These are phyloP conservation scores for Sogatella furcifera DNA, from an alignment of 1,140 invertebrate species.

Conservation along the genomic window DNA sequence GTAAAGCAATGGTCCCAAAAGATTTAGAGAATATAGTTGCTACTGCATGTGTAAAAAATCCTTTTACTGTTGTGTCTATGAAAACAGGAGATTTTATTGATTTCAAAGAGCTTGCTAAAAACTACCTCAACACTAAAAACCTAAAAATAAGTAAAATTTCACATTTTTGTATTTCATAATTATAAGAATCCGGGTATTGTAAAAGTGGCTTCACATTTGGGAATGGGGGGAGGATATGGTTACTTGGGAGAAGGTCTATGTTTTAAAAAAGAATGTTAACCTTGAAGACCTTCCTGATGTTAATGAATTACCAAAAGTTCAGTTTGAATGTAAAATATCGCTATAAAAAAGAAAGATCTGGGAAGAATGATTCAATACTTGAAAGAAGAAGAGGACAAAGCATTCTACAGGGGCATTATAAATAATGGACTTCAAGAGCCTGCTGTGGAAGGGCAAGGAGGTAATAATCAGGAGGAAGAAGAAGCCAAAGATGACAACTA, in stretches of 20 bases:
- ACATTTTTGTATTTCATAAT: slow-evolving; percentile 10
- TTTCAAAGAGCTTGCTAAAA: slow-evolving; percentile 14
- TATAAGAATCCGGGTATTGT: slow-evolving; percentile 5
- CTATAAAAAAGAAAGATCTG: slow-evolving; percentile 5
- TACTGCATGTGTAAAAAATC: slow-evolving; percentile 7
- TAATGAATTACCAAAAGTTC: slow-evolving; percentile 6
- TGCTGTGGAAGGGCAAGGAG: slow-evolving; percentile 7
- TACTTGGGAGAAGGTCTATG: slow-evolving; percentile 7
- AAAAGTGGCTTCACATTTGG: slow-evolving; percentile 5
- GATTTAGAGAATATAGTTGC: slow-evolving; percentile 10
- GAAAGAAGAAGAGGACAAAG: slow-evolving; percentile 6
- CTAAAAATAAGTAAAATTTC: slow-evolving; percentile 11
- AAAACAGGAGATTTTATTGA: slow-evolving; percentile 10
- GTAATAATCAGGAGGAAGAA: not conserved
- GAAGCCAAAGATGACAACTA: slow-evolving; percentile 5
- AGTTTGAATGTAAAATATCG: slow-evolving; percentile 1
- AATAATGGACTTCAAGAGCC: slow-evolving; percentile 1
- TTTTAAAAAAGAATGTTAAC: slow-evolving; percentile 12
- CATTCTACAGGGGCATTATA: slow-evolving; percentile 9
- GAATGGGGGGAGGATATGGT: not conserved
- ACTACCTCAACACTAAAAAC: slow-evolving; percentile 11
- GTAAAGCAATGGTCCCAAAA: slow-evolving; percentile 10
- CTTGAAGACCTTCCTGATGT: slow-evolving; percentile 8
- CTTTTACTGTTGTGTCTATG: slow-evolving; percentile 6
- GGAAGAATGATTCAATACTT: slow-evolving; percentile 10